Evolutionary conservation across 2,888 invertebrate genomes (phyloP).

Genomic region (Herminia tarsipennalis): DNA sequence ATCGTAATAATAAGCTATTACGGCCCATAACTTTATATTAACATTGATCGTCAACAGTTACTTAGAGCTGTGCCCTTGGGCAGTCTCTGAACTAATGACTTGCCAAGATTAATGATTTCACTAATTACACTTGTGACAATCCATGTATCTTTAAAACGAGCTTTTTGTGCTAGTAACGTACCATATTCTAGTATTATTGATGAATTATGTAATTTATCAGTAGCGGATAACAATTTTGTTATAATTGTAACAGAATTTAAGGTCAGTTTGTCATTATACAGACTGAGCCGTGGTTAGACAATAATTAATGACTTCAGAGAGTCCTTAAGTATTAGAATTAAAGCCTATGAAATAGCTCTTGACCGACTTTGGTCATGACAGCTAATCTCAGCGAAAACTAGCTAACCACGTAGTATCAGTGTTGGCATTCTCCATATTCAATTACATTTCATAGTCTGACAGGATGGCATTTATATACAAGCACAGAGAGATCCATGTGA

Average conservation of each 20-base stretch:
- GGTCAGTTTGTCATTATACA: conserved; percentile 13
- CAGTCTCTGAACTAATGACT: conserved; percentile 74
- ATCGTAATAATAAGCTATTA: conserved; percentile 77
- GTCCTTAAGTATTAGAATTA: too few relatives aligned
- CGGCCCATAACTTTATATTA: conserved; percentile 71
- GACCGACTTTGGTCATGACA: too few relatives aligned
- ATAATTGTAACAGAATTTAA: conserved; percentile 30
- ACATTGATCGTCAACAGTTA: conserved; percentile 75
- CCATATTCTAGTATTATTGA: conserved; percentile 45
- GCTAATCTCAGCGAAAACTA: too few relatives aligned
- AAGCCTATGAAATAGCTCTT: too few relatives aligned
- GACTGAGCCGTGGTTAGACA: not conserved
- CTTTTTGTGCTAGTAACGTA: conserved; percentile 61
- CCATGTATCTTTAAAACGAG: conserved; percentile 65
- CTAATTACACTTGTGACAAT: conserved; percentile 82
- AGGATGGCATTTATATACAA: too few relatives aligned
- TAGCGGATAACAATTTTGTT: conserved; percentile 32
- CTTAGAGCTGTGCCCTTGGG: conserved; percentile 77
- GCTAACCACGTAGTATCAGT: too few relatives aligned
- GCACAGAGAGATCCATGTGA: too few relatives aligned
- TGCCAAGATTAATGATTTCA: conserved; percentile 78
- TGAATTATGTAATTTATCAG: conserved; percentile 39
- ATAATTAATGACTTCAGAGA: not conserved
- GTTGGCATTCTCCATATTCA: too few relatives aligned
- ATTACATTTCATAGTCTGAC: too few relatives aligned